Percentiles rank a stretch among this genome's conserved stretches.
These are phyloP conservation scores for Drosophila phalerata DNA, from an alignment of 2,888 invertebrate species.

Conservation along the genomic window DNA sequence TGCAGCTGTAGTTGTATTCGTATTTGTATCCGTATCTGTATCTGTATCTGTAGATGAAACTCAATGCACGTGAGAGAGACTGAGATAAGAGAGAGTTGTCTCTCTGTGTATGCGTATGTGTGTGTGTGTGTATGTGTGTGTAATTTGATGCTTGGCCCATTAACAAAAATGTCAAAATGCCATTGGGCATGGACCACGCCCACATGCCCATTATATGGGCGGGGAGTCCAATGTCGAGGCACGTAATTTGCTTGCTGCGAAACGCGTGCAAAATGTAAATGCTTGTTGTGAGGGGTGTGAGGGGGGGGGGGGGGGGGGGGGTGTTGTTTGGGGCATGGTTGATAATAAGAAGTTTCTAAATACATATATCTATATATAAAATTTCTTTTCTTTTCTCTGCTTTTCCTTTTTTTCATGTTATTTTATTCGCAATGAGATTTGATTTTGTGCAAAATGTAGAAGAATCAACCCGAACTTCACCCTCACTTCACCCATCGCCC, in stretches of 20 bases:
- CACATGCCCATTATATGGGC: slow-evolving; percentile 8
- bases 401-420: background rate
- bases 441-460: slow-evolving; percentile 51
- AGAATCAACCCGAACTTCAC: background rate
- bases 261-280: slow-evolving; percentile 62
- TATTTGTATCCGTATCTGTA: slow-evolving; percentile 18
- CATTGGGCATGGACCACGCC: slow-evolving; percentile 61
- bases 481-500: background rate
- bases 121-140: slow-evolving; percentile 54
- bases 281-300: background rate
- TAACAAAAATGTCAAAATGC: slow-evolving; percentile 81
- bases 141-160: slow-evolving; percentile 79
- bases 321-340: slow-evolving; percentile 2
- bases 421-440: slow-evolving; percentile 53
- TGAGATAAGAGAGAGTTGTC: background rate
- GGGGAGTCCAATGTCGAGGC: slow-evolving; percentile 44
- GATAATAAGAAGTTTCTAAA: slow-evolving; percentile 55
- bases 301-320: background rate
- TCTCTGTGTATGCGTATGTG: slow-evolving; percentile 20
- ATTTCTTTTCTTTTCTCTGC: slow-evolving; percentile 8
- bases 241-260: slow-evolving; percentile 73
- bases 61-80: slow-evolving; percentile 1
- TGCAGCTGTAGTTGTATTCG: slow-evolving; percentile 6
- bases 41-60: background rate
- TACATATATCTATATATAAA: background rate